Evolutionary conservation across 1,140 invertebrate species (phyloP).

Genomic region (Drosophila guanche): DNA sequence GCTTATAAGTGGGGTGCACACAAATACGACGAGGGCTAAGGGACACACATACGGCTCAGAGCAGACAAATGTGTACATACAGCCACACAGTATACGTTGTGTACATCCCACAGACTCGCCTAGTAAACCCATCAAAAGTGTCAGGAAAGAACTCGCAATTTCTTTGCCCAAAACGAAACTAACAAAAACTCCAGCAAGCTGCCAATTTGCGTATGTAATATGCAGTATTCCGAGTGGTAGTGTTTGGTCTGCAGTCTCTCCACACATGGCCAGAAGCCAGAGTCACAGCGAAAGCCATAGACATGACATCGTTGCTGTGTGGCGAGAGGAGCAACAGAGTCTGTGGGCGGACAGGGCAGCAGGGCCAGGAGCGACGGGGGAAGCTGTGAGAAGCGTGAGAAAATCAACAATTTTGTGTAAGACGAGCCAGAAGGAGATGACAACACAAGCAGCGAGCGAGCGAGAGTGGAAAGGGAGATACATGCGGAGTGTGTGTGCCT

Average conservation of each 20-base stretch:
- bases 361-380: neutral
- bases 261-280: conserved; percentile 20
- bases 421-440: conserved; percentile 5
- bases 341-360: neutral
- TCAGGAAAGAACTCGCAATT: conserved; percentile 44
- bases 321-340: neutral
- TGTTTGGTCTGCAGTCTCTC: too few species aligned
- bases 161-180: conserved; percentile 36
- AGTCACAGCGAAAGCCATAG: conserved; percentile 23
- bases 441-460: neutral
- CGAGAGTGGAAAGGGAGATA: conserved; percentile 1
- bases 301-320: conserved; percentile 30
- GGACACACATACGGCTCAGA: neutral
- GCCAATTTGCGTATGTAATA: conserved; percentile 63
- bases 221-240: neutral
- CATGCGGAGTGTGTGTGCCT: too few species aligned
- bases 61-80: neutral
- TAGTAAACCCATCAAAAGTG: conserved; percentile 51
- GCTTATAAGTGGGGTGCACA: conserved; percentile 28
- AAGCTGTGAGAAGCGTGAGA: conserved; percentile 50
- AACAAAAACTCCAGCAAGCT: conserved; percentile 42
- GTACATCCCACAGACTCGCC: conserved; percentile 12
- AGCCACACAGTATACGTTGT: neutral
- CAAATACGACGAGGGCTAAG: neutral
- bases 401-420: conserved; percentile 50